These are phyloP conservation scores for Anabacerthia variegaticeps DNA, from an alignment of 2,797 vertebrate species.

Conservation along the genomic window DNA sequence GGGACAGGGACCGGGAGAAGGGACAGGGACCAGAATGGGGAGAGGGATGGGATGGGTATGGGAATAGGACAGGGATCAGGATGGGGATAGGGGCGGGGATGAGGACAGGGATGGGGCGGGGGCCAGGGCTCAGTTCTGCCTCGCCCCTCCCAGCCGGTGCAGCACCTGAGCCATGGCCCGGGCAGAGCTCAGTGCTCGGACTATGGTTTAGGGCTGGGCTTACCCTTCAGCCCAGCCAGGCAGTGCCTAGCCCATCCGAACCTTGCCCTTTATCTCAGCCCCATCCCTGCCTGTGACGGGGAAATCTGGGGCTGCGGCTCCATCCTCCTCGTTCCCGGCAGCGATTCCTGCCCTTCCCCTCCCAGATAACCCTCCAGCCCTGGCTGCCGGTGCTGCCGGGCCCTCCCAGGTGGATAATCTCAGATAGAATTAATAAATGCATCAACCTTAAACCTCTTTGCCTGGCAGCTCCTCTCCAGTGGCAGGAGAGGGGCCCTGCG, in stretches of 20 bases:
- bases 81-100: neutral
- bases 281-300: rapidly evolving
- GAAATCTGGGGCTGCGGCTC: neutral
- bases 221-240: neutral
- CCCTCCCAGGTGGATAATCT: neutral
- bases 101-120: neutral
- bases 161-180: neutral
- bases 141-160: rapidly evolving
- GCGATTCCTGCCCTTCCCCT: neutral
- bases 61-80: too few relatives aligned
- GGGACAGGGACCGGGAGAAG: too few relatives aligned
- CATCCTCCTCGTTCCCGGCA: neutral
- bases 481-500: neutral
- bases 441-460: neutral
- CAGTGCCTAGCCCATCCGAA: rapidly evolving
- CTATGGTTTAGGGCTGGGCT: neutral
- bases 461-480: neutral
- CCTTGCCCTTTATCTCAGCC: neutral
- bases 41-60: too few relatives aligned
- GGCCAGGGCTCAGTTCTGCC: neutral
- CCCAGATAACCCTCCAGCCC: neutral
- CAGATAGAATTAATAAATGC: neutral
- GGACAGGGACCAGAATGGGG: neutral
- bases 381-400: neutral
- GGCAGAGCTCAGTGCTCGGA: neutral